Evolutionary conservation across 2,888 invertebrate species (phyloP), one percentile per base, ranked within the genome.

Genomic region (Cerceris rybyensis): DNA sequence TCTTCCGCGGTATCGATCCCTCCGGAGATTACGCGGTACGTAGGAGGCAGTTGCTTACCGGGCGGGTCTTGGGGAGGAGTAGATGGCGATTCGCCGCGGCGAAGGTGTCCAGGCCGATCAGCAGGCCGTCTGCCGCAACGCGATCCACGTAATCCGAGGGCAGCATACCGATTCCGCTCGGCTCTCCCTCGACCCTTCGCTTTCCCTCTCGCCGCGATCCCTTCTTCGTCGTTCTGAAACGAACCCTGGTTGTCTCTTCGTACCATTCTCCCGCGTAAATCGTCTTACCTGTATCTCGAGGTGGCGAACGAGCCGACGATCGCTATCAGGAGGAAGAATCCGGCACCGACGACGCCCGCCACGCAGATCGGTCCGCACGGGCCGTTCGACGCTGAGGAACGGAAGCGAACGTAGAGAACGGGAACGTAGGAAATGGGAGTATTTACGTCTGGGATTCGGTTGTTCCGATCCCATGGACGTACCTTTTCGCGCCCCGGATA

Each of bases 281-380:
- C n/a, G 14, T 49, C 75, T 77, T 75, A 91, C 92, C 91, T 87
- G 84, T 88, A 91, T 81, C 87, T 87, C 89, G 91, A 92, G 55
- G 85, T 84, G 17, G 88, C 81, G 68, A 91, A 86, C 5, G 88
- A 88, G 14, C 89, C 88, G 8, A 88, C 85, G 70, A 92, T 87
- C 17, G 88, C 89, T 13, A 88, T 71, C n/a, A 92, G 67, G 16
- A 91, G 87, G 80, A 93, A 93, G 9, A 93, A 83, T 16, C 91
- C 90, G 0, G 93, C 93, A 0, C 92, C 92, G 16, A 92, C 90
- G 5, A 93, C 92, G 11, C 93, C 93, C 68, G 93, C 83, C 78
- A 93, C 89, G 79, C 94, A 94, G 1, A 92, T 89, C 0, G 93
- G 92, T 41, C 93, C 94, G 80, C 94, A 94, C 6, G 87, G 83